phyloP scores from a whole-genome alignment of 2,888 invertebrate genomes.

The Aproaerema taeniolella region DNA sequence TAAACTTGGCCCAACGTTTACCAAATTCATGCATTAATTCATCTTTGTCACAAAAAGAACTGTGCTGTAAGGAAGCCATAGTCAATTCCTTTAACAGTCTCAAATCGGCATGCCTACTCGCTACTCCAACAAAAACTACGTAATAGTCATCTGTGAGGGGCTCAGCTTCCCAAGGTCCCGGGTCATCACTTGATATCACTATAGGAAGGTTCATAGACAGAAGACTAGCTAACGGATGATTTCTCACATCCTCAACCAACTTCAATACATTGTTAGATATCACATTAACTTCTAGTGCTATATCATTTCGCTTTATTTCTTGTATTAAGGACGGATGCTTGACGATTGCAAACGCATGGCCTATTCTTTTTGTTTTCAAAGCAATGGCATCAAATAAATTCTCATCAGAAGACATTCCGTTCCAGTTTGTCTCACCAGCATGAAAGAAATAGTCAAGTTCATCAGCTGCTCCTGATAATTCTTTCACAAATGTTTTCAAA shows the following conservation, averaged over 20 bases:
- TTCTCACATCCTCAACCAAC: conserved; percentile 83
- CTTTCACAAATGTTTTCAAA: conserved; percentile 74
- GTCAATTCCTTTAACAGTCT: conserved; percentile 85
- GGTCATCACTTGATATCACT: conserved; percentile 87
- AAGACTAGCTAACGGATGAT: conserved; percentile 83
- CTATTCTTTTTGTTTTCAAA: conserved; percentile 84
- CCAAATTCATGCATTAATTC: conserved; percentile 54
- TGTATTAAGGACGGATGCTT: conserved; percentile 84
- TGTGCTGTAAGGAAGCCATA: conserved; percentile 84
- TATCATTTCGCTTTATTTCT: conserved; percentile 74
- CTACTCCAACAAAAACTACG: conserved; percentile 85
- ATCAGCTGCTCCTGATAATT: conserved; percentile 63
- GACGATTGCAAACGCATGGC: conserved; percentile 84
- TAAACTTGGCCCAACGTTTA: conserved; percentile 58
- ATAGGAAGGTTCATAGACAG: conserved; percentile 83
- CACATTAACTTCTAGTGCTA: conserved; percentile 87
- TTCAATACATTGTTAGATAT: conserved; percentile 87
- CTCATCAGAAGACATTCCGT: conserved; percentile 80
- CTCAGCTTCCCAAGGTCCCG: conserved; percentile 85
- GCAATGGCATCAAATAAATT: conserved; percentile 86
- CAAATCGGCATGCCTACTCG: conserved; percentile 82
- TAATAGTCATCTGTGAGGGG: conserved; percentile 85
- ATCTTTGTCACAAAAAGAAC: conserved; percentile 70
- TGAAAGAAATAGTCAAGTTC: conserved; percentile 84
- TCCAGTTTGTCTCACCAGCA: conserved; percentile 90